Evolutionary conservation across 1,140 invertebrate species (phyloP).

Genomic region (Brachystomella parvula): DNA sequence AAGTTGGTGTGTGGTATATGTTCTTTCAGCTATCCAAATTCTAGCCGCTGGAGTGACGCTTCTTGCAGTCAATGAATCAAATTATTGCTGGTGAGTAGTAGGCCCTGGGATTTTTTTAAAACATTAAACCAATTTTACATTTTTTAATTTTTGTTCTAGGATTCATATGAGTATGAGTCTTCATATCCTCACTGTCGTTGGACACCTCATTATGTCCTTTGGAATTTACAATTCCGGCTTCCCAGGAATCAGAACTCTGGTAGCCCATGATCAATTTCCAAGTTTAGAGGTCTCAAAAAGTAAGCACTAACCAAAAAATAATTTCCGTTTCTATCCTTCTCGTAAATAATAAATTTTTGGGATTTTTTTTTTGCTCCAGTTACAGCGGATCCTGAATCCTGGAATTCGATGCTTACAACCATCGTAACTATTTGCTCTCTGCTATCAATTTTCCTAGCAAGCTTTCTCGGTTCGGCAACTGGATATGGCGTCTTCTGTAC

Average conservation of each 20-base stretch:
- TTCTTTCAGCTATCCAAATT: slow-evolving; percentile 14
- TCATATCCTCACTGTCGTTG: slow-evolving; percentile 8
- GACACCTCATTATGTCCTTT: slow-evolving; percentile 3
- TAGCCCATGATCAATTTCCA: too few relatives aligned
- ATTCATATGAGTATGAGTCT: slow-evolving; percentile 16
- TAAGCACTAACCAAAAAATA: too few relatives aligned
- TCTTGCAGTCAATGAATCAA: slow-evolving; percentile 8
- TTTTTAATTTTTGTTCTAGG: background rate
- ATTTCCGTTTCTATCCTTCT: too few relatives aligned
- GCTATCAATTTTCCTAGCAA: background rate
- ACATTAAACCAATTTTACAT: background rate
- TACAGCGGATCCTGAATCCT: too few relatives aligned
- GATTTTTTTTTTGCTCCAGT: too few relatives aligned
- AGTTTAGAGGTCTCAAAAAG: too few relatives aligned
- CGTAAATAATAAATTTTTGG: too few relatives aligned
- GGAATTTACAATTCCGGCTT: slow-evolving; percentile 2
- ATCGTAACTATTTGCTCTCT: too few relatives aligned
- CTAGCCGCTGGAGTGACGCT: slow-evolving; percentile 12
- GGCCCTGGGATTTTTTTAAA: too few relatives aligned
- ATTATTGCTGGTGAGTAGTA: slow-evolving; percentile 11
- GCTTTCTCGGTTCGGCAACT: background rate
- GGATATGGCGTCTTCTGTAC: background rate
- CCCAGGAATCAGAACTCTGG: background rate
- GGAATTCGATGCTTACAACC: too few relatives aligned
- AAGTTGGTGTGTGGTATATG: slow-evolving; percentile 11